Conservation (phyloP, 2,113 vertebrate species). For the Myotis lucifugus region DNA sequence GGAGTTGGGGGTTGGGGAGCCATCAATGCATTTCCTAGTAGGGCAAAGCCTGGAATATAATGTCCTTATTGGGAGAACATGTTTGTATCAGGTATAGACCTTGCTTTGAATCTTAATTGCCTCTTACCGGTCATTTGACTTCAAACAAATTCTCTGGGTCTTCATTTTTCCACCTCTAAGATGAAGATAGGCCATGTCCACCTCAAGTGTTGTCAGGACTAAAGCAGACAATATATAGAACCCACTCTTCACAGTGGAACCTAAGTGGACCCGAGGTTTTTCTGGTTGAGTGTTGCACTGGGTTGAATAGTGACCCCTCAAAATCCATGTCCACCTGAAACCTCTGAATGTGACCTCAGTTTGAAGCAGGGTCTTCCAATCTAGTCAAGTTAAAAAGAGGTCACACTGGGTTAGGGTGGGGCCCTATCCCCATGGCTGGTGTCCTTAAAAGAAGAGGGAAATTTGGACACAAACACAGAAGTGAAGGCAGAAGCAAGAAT, state of each 20-base stretch:
- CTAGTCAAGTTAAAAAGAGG: neutral
- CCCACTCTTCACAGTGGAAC: neutral
- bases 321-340: neutral
- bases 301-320: neutral
- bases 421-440: neutral
- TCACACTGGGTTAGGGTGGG: neutral
- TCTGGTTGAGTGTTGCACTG: neutral
- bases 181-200: neutral
- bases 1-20: neutral
- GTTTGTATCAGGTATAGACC: neutral
- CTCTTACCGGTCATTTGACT: neutral
- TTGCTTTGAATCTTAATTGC: neutral
- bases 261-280: neutral
- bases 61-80: neutral
- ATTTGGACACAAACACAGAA: neutral
- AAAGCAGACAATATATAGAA: neutral
- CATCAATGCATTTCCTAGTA: neutral
- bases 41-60: neutral
- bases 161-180: neutral
- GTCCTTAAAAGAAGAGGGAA: neutral
- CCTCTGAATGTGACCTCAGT: neutral
- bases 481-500: neutral
- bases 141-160: neutral
- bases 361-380: neutral
- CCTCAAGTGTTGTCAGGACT: neutral